phyloP scores from a whole-genome alignment of 2,888 invertebrate genomes.

The Onthophagus sagittarius region DNA sequence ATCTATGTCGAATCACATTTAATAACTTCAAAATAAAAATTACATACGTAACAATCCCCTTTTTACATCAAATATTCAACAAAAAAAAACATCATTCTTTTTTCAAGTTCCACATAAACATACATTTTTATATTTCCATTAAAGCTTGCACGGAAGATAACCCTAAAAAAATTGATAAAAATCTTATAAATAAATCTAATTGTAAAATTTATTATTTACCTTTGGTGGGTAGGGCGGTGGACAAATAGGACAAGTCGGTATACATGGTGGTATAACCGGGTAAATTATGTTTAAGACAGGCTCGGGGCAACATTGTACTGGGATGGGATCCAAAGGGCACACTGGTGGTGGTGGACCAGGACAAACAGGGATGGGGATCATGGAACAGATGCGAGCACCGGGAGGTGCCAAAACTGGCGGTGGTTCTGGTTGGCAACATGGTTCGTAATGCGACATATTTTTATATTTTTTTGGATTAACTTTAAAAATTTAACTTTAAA shows the following conservation, averaged over 20 bases:
- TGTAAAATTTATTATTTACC: background rate
- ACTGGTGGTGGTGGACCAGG: constrained; percentile 30
- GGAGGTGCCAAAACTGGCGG: constrained; percentile 22
- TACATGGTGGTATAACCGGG: constrained; percentile 27
- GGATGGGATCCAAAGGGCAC: constrained; percentile 30
- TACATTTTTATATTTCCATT: background rate
- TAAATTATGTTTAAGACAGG: constrained; percentile 23
- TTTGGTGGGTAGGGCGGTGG: constrained; percentile 5
- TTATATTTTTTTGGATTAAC: background rate
- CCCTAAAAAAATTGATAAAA: background rate
- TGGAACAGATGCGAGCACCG: constrained; percentile 16
- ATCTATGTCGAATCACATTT: too few relatives aligned
- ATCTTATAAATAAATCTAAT: background rate
- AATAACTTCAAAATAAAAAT: too few relatives aligned
- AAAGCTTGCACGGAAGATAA: background rate
- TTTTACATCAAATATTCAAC: too few relatives aligned
- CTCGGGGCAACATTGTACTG: constrained; percentile 31
- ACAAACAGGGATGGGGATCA: constrained; percentile 31
- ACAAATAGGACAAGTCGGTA: constrained; percentile 15
- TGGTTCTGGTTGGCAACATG: constrained; percentile 16
- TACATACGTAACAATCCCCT: too few relatives aligned
- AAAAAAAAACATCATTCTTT: too few relatives aligned
- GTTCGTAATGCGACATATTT: constrained; percentile 6
- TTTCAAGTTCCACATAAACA: background rate
- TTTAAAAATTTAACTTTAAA: background rate